These are phyloP conservation scores for Sander vitreus DNA, from an alignment of 2,113 vertebrate genomes.

Conservation along the genomic window DNA sequence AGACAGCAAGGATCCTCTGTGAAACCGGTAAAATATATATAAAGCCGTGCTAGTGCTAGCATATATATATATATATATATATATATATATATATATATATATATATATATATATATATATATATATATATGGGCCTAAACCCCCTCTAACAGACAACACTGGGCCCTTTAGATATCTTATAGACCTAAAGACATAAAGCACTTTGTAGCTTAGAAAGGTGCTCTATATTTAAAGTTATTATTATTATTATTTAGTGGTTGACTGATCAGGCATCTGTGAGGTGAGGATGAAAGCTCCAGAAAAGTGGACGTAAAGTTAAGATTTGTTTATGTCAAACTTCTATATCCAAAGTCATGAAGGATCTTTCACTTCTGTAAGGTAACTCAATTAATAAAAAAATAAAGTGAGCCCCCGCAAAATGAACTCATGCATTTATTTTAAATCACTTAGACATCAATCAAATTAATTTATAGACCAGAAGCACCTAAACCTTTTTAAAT, in stretches of 20 bases:
- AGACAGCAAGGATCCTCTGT: constrained; percentile 12
- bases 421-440: neutral
- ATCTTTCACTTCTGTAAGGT: neutral
- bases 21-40: neutral
- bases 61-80: no score
- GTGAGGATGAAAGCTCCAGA: neutral
- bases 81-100: no score
- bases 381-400: neutral
- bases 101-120: no score
- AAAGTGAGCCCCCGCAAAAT: neutral
- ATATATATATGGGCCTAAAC: no score
- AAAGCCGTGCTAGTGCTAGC: no score
- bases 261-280: neutral
- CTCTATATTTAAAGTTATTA: neutral
- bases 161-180: neutral
- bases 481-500: neutral
- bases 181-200: no score
- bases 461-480: neutral
- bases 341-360: neutral
- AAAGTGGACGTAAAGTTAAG: neutral
- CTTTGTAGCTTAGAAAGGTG: no score
- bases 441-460: neutral
- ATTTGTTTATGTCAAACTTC: neutral
- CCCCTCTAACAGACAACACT: no score
- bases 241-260: neutral